Evolutionary conservation across 2,113 vertebrate genomes (phyloP).

Genomic region (Delphinus delphis): DNA sequence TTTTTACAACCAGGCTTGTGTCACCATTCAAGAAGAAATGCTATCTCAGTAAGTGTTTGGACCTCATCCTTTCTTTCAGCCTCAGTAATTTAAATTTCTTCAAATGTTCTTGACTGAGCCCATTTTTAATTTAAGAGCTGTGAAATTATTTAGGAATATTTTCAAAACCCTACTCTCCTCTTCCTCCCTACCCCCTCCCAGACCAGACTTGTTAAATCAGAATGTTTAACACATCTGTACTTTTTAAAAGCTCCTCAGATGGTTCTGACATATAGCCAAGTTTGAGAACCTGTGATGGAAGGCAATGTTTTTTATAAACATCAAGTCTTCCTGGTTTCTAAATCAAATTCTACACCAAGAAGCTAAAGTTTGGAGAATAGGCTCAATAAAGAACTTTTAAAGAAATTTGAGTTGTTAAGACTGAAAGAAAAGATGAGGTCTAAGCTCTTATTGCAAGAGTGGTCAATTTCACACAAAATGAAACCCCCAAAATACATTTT

Average conservation of each 20-base stretch:
- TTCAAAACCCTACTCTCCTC: not conserved
- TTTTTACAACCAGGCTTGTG: not conserved
- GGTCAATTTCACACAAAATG: not conserved
- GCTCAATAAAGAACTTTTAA: not conserved
- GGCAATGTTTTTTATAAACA: not conserved
- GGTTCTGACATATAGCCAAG: not conserved
- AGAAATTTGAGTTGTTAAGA: not conserved
- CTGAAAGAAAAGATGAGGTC: not conserved
- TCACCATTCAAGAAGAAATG: not conserved
- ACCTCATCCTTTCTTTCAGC: not conserved
- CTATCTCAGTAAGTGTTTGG: not conserved
- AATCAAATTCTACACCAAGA: not conserved
- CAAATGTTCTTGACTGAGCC: not conserved
- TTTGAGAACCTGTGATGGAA: not conserved
- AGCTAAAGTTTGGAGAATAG: not conserved
- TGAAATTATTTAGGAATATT: not conserved
- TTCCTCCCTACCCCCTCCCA: not conserved
- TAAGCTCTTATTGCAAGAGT: not conserved
- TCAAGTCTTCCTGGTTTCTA: not conserved
- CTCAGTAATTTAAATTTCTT: not conserved
- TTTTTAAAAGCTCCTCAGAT: not conserved
- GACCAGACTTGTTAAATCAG: not conserved
- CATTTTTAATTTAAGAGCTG: not conserved
- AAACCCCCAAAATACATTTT: not conserved
- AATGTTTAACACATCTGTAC: not conserved